Conservation (phyloP, 2,797 vertebrate species). For the Enteromius viviparus region DNA sequence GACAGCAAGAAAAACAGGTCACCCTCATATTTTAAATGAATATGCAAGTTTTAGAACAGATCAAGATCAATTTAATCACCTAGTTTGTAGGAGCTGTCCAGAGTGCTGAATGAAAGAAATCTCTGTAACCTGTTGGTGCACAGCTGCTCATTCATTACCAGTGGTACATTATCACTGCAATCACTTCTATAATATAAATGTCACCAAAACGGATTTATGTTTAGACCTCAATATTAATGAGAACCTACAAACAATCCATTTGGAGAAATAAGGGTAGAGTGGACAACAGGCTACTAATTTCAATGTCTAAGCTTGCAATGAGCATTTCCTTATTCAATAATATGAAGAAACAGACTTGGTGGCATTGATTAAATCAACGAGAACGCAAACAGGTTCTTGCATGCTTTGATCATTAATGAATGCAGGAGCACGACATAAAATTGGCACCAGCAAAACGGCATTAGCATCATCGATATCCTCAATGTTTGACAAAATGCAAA, state of each 20-base stretch:
- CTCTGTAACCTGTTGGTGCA: slow-evolving; percentile 40
- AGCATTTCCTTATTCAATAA: neutral
- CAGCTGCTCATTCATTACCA: slow-evolving; percentile 3
- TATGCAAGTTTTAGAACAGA: neutral
- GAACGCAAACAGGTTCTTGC: slow-evolving; percentile 25
- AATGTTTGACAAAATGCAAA: neutral
- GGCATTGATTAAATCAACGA: neutral
- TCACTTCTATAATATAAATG: neutral
- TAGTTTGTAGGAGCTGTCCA: slow-evolving; percentile 50
- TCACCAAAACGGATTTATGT: neutral
- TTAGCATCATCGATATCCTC: neutral
- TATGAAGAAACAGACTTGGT: neutral
- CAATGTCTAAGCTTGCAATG: neutral
- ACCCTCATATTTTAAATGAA: neutral
- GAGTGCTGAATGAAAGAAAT: slow-evolving; percentile 50
- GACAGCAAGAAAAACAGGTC: neutral
- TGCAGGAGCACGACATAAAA: slow-evolving; percentile 30
- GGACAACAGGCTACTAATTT: neutral
- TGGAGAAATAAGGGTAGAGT: neutral
- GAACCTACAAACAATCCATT: neutral
- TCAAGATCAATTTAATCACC: neutral
- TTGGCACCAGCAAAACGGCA: neutral
- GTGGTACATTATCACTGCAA: neutral
- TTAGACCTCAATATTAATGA: slow-evolving; percentile 14
- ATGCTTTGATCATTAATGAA: neutral